Conservation (phyloP, 2,797 vertebrate genomes). For the Lindbergichthys nudifrons region DNA sequence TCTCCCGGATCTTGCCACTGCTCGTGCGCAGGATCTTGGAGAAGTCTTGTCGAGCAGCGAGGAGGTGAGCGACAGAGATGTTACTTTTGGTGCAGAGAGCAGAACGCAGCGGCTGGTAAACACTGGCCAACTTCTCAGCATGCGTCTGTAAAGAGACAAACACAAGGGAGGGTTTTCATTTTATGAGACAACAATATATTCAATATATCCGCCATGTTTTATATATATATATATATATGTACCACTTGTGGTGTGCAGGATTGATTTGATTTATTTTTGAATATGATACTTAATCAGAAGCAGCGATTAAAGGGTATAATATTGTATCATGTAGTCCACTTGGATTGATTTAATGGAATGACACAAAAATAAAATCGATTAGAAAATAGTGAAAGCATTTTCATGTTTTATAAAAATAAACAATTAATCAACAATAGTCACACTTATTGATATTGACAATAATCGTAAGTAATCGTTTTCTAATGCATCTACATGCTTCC, state of each 20-base stretch:
- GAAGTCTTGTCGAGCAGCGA: slow-evolving; percentile 94
- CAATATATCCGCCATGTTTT: background rate
- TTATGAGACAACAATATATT: background rate
- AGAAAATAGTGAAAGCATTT: background rate
- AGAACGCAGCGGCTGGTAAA: slow-evolving; percentile 93
- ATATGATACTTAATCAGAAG: background rate
- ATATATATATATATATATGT: no score
- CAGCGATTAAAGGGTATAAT: background rate
- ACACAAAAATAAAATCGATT: background rate
- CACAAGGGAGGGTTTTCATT: background rate
- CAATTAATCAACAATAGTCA: background rate
- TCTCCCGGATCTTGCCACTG: slow-evolving; percentile 93
- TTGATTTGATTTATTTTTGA: background rate
- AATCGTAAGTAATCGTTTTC: no score
- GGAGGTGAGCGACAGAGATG: slow-evolving; percentile 91
- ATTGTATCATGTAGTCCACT: no score
- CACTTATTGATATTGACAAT: background rate
- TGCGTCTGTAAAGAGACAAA: slow-evolving; percentile 81
- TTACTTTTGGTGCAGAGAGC: slow-evolving; percentile 85
- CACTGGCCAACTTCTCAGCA: slow-evolving; percentile 91
- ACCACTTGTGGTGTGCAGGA: background rate
- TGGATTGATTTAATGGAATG: background rate
- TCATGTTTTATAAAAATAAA: background rate
- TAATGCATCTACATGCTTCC: background rate
- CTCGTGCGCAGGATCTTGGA: slow-evolving; percentile 97